Base-by-base conservation (phyloP, 2,113 vertebrate species). In the Pelodiscus sinensis region DNA sequence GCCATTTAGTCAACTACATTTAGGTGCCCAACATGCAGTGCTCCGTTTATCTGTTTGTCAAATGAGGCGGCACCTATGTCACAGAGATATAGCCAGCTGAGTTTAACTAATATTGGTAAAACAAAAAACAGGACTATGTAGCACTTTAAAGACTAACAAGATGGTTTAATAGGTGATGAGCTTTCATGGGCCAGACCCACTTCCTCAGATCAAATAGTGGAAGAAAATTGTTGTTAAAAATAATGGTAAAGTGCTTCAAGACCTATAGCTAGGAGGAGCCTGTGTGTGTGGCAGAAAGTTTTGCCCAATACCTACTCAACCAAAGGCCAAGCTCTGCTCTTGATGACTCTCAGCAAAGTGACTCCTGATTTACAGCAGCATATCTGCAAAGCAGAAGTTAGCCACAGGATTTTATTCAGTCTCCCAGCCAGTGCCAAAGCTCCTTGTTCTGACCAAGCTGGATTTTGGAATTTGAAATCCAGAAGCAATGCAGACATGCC, bases 1-100 rank as follows among this genome's bases (percentile, higher is more conserved):
- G 84, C 92, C 93, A 91, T 92, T 94, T 58, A 56, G 87, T 89
- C 93, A 96, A 94, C 50, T 88, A 77, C 84, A 92, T 93, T 90
- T 73, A 56, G 92, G 86, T 55, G 92, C 79, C 83, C 31, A 31
- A 38, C 62, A 62, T 0, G 57, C 79, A 77, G 79, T 89, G n/a
- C 96, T 96, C 96, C 88, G 92, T 96, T 96, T 94, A 81, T 94
- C 52, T n/a, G 38, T 60, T 60, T 60, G 58, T 60, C 25, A 60
- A 60, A 60, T 60, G 58, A 24, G 58, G 24, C 3, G 22, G 57
- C 58, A 60, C 58, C 57, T 24, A 60, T 10, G 24, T 60, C 58
- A 60, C 57, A 24, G 57, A 25, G 57, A 22, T 58, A 22, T 58
- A 25, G 57, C 22, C 57, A 21, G 57, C 58, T 60, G 24, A 60